Conservation (phyloP, 2,797 vertebrate species). For the Podargus strigoides region DNA sequence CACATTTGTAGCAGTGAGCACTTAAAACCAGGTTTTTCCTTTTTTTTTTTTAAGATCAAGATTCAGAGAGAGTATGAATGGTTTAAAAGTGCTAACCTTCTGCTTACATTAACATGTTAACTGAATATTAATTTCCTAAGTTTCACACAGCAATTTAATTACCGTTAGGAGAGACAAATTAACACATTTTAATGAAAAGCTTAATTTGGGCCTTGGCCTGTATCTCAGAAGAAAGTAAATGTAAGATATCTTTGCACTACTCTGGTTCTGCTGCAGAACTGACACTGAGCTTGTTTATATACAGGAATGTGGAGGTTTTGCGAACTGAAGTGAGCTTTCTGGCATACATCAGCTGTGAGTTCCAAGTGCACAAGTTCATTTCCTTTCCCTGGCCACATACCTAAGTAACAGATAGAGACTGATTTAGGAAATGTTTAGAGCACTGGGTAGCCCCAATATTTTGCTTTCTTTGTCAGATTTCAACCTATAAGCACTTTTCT, state of each 20-base stretch:
- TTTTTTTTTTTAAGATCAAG: not conserved
- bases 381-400: not conserved
- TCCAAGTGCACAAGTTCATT: not conserved
- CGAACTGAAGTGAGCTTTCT: not conserved
- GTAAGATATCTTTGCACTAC: not conserved
- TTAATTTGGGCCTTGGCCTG: not conserved
- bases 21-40: too few species aligned
- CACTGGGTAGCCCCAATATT: not conserved
- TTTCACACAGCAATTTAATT: not conserved
- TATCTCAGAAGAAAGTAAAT: not conserved
- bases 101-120: not conserved
- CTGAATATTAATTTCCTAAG: not conserved
- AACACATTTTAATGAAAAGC: not conserved
- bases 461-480: not conserved
- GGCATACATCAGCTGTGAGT: not conserved
- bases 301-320: not conserved
- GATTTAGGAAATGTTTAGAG: not conserved
- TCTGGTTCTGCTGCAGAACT: not conserved
- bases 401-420: not conserved
- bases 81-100: not conserved
- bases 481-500: not conserved
- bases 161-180: not conserved
- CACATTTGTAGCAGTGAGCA: not conserved
- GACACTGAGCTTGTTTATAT: not conserved
- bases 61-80: not conserved